Evolutionary conservation across 1,140 invertebrate genomes (phyloP).

Genomic region (Drosophila pachea): DNA sequence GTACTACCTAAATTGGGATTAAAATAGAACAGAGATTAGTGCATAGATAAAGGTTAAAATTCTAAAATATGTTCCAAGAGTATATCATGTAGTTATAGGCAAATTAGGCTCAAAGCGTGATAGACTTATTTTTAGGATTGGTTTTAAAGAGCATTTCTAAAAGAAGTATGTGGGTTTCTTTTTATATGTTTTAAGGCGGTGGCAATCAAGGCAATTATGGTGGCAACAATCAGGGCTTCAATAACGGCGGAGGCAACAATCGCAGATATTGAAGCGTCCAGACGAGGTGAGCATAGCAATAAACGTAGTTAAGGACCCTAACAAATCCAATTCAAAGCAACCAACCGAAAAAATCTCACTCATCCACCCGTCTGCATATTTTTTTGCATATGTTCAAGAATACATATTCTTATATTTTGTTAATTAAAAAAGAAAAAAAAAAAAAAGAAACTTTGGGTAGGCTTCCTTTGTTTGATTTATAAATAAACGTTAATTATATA

Average conservation of each 20-base stretch:
- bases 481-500: neutral
- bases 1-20: neutral
- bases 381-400: neutral
- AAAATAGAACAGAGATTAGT: neutral
- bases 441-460: slow-evolving; percentile 20
- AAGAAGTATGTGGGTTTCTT: slow-evolving; percentile 43
- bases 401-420: slow-evolving; percentile 14
- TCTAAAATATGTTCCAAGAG: neutral
- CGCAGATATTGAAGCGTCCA: slow-evolving; percentile 77
- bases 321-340: slow-evolving; percentile 26
- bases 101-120: too few species aligned
- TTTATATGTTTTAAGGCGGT: slow-evolving; percentile 61
- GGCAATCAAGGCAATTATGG: slow-evolving; percentile 81
- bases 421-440: slow-evolving; percentile 8
- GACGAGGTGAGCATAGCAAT: slow-evolving; percentile 63
- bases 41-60: slow-evolving; percentile 62
- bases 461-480: slow-evolving; percentile 25
- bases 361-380: neutral
- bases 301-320: slow-evolving; percentile 50
- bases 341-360: neutral
- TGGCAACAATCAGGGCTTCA: slow-evolving; percentile 78
- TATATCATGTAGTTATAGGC: too few species aligned
- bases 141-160: slow-evolving; percentile 19
- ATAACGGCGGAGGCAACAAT: slow-evolving; percentile 80
- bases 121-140: neutral